Evolutionary conservation across 2,113 vertebrate genomes (phyloP).

Genomic region (Onychorhynchus coronatus): DNA sequence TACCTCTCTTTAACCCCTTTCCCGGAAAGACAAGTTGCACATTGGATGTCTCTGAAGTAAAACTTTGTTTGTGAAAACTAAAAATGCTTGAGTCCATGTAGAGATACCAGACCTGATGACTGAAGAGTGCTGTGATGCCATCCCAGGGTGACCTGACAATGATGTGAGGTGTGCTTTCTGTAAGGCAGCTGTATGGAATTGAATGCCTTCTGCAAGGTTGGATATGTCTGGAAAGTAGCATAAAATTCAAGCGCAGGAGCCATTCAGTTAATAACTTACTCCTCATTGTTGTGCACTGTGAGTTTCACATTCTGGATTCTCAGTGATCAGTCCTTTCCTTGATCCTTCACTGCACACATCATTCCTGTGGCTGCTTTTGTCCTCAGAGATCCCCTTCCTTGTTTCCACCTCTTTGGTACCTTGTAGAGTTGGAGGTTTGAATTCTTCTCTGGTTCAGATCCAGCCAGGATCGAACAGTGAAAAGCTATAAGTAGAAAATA

Average conservation of each 20-base stretch:
- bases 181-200: background rate
- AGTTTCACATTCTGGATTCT: background rate
- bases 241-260: background rate
- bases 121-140: background rate
- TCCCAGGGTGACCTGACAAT: background rate
- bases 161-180: background rate
- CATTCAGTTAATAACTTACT: background rate
- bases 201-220: background rate
- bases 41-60: background rate
- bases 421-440: background rate
- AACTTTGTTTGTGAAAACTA: background rate
- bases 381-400: background rate
- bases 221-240: accelerated
- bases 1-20: background rate
- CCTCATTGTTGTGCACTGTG: background rate
- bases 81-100: background rate
- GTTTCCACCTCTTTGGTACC: background rate
- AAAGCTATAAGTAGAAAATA: background rate
- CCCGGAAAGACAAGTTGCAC: background rate
- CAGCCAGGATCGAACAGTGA: background rate
- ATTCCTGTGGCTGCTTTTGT: background rate
- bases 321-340: background rate
- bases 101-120: background rate
- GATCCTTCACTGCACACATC: background rate
- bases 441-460: background rate